Evolutionary conservation across 2,888 invertebrate genomes (phyloP), one percentile per base, ranked within the genome.

Genomic region (Chaitophorus viminalis): DNA sequence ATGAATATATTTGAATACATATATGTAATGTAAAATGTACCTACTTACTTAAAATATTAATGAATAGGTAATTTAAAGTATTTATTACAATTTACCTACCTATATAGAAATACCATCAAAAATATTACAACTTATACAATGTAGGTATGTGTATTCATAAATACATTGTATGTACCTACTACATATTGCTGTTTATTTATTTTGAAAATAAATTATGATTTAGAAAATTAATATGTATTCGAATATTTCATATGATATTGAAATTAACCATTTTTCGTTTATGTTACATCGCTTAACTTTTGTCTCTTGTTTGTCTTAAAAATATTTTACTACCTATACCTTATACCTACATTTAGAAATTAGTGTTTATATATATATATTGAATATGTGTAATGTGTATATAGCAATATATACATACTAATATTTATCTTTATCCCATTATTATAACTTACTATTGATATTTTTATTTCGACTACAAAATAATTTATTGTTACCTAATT

Each of bases 1-100:
- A 65, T 31, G 31, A 87, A 87, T 74, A 87, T 74, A 85, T 77
- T 87, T 87, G 81, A 87, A 87, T 81, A 87, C 81, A 79, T 74
- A 31, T 81, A 60, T n/a, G n/a, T n/a, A n/a, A n/a, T n/a, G n/a
- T n/a, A n/a, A n/a, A n/a, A n/a, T n/a, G n/a, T n/a, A 79, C 65
- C 31, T 81, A 60, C 74, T 60, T 60, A 72, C 31, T 60, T 74
- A 87, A 74, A 87, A 65, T 72, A 54, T 79, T 36, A 84, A 76
- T 74, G 60, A 17, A 54, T 46, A 18, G 29, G 39, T 84, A 65
- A 29, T 68, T 60, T 54, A 60, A 54, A 60, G 18, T 72, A 33
- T 2, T n/a, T 31, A 75, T 74, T 0, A 60, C 25, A 65, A 72
- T 68, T 31, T 77, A 68, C 11, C 25, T 46, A 74, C 9, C 31